Percentiles rank a stretch among this genome's conserved stretches.
These are phyloP conservation scores for Cynopterus brachyotis DNA, from an alignment of 2,113 vertebrate genomes.

Conservation along the genomic window DNA sequence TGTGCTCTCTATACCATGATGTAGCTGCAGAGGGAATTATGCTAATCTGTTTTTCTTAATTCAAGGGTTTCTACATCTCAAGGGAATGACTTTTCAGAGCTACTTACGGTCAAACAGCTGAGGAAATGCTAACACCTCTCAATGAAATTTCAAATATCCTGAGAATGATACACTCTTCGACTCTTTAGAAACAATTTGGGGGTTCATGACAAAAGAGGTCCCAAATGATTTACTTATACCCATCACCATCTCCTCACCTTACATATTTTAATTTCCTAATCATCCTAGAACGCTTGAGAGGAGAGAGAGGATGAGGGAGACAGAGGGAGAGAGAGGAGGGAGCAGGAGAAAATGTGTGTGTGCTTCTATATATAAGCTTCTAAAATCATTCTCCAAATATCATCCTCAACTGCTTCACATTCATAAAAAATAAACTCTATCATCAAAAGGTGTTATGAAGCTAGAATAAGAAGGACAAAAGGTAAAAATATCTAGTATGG, in stretches of 20 bases:
- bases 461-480: not conserved
- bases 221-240: not conserved
- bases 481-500: not conserved
- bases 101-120: conserved; percentile 41
- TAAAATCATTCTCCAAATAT: not conserved
- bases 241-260: not conserved
- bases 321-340: not conserved
- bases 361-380: not conserved
- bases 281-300: not conserved
- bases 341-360: not conserved
- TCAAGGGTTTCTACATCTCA: not conserved
- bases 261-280: not conserved
- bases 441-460: not conserved
- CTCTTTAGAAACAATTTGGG: not conserved
- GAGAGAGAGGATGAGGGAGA: not conserved
- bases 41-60: not conserved
- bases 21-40: not conserved
- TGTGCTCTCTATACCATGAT: not conserved
- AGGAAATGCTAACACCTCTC: not conserved
- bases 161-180: not conserved
- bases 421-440: not conserved
- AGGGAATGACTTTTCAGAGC: conserved; percentile 4
- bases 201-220: not conserved
- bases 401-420: not conserved
- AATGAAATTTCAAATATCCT: conserved; percentile 24